Base-by-base conservation (phyloP, 2,113 vertebrate genomes). In the Erythrocercus mccallii region DNA sequence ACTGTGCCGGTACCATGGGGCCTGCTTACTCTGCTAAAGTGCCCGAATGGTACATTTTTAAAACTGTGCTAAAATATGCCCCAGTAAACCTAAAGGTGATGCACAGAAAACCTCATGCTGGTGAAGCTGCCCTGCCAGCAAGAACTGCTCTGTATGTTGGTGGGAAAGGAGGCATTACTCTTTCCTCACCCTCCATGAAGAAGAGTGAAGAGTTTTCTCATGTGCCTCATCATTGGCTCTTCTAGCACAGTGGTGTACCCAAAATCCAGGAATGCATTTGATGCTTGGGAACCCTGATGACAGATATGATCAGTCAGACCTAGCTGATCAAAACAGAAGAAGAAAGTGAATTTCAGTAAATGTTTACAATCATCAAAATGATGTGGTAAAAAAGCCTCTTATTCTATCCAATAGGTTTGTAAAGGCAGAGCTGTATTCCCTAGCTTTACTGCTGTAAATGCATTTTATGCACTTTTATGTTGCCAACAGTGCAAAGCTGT, bases 281-380 rank as follows among this genome's bases (percentile, higher is more conserved):
- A 35, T 0, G 0, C 70, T 64, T 4, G 7, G 65, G 30, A 73
- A 24, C 47, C 15, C 27, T 61, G 2, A 6, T 65, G 66, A 51
- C 58, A 45, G 70, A 17, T 14, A 33, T 1, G 24, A 81, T 76
- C 58, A 69, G 51, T 62, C 70, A 80, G 42, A 74, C 12, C 51
- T 19, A 61, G 23, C 2, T 35, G 33, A 76, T 70, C 33, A 58
- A 69, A 94, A 65, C 2, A 2, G 42, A 48, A 86, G 31, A 73
- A 81, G 61, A 76, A 81, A 86, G 35, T 31, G 12, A 54, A 50
- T 89, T 80, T 91, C 61, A 66, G 31, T 48, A 44, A 81, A 76
- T 0, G 0, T 8, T 27, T 68, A 61, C 53, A 71, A 57, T 42
- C 57, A 61, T 50, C 35, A 57, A 51, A 69, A 65, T 21, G 15